Evolutionary conservation across 92 coral and sea anemone species (phyloP).

Genomic region (Epizoanthus stellaris): DNA sequence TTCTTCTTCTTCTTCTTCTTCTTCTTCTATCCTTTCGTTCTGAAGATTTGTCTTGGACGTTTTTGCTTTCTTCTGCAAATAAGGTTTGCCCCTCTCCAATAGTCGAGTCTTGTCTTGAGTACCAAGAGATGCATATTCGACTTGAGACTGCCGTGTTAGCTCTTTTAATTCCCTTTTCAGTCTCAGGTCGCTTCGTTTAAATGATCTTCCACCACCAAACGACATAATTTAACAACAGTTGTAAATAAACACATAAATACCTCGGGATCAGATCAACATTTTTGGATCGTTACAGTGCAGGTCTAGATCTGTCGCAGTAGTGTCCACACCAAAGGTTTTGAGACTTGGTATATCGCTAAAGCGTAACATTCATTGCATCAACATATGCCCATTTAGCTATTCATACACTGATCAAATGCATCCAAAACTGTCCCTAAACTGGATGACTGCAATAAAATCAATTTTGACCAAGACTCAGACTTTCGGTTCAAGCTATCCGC

Average conservation of each 20-base stretch:
- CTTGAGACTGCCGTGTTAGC: constrained; percentile 78
- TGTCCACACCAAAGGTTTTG: too few relatives aligned
- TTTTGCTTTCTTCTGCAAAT: constrained; percentile 34
- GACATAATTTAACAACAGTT: constrained; percentile 57
- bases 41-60: constrained; percentile 19
- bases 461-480: neutral
- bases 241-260: neutral
- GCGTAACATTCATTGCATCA: too few relatives aligned
- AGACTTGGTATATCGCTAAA: too few relatives aligned
- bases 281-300: too few relatives aligned
- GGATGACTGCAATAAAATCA: neutral
- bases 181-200: constrained; percentile 64
- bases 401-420: too few relatives aligned
- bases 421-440: too few relatives aligned
- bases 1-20: constrained; percentile 17
- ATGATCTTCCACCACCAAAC: constrained; percentile 80
- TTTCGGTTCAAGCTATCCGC: constrained; percentile 52
- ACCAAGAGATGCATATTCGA: constrained; percentile 70
- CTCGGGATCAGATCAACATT: too few relatives aligned
- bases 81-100: constrained; percentile 52
- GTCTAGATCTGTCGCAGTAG: too few relatives aligned
- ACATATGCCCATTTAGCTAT: too few relatives aligned
- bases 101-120: constrained; percentile 71
- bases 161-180: constrained; percentile 80
- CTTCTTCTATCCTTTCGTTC: constrained; percentile 35